Conservation (phyloP, 2,113 vertebrate species). For the Rhinichthys klamathensis region DNA sequence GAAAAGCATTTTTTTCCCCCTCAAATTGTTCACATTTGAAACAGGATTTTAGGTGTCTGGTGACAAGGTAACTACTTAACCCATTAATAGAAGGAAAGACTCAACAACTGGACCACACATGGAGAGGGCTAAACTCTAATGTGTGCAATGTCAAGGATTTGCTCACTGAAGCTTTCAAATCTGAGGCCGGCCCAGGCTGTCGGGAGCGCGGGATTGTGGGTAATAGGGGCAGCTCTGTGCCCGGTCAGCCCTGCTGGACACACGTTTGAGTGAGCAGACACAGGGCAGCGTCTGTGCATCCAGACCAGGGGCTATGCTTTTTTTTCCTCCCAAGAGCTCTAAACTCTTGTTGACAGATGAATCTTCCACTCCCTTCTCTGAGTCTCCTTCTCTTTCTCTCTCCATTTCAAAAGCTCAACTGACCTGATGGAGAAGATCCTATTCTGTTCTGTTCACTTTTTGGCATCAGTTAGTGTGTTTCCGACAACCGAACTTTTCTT, state of each 20-base stretch:
- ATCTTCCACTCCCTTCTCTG: conserved; percentile 44
- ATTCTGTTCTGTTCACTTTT: conserved; percentile 23
- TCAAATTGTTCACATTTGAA: conserved; percentile 37
- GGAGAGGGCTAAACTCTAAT: conserved; percentile 50
- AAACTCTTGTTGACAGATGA: conserved; percentile 71
- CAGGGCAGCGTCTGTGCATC: conserved; percentile 58
- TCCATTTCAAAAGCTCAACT: conserved; percentile 38
- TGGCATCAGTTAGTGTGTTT: conserved; percentile 16
- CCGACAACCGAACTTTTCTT: neutral
- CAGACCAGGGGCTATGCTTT: conserved; percentile 19
- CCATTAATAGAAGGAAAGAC: conserved; percentile 52
- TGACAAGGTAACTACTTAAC: conserved; percentile 44
- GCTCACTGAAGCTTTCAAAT: conserved; percentile 72
- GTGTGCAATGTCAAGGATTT: conserved; percentile 71
- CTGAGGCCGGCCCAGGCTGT: conserved; percentile 52
- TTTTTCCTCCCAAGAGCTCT: conserved; percentile 52
- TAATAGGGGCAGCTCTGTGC: conserved; percentile 55
- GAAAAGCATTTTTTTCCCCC: neutral
- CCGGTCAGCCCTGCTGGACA: conserved; percentile 51
- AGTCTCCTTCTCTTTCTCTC: conserved; percentile 42
- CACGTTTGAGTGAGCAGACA: conserved; percentile 66
- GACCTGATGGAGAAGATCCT: conserved; percentile 55
- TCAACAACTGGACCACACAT: conserved; percentile 72
- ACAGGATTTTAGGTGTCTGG: conserved; percentile 47
- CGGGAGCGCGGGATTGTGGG: conserved; percentile 52